phyloP scores from a whole-genome alignment of 2,888 invertebrate genomes.

The Agrochola lota region DNA sequence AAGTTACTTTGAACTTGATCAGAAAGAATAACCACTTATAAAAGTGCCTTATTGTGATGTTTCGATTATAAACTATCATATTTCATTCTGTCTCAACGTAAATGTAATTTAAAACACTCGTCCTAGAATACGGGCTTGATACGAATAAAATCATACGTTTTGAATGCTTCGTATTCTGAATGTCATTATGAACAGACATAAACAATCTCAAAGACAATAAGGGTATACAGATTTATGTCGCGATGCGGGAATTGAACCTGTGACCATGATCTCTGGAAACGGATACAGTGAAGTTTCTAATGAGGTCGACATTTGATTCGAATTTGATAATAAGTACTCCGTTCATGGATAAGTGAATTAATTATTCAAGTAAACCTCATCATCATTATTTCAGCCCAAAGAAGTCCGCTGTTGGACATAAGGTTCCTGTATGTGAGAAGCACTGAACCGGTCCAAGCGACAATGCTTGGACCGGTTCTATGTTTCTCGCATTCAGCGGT shows the following conservation, averaged over 20 bases:
- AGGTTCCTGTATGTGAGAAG: too few relatives aligned
- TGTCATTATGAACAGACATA: constrained; percentile 12
- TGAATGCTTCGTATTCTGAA: constrained; percentile 23
- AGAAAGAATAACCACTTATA: too few relatives aligned
- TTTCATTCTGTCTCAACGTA: not conserved
- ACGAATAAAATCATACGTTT: not conserved
- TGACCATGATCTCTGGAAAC: constrained; percentile 58
- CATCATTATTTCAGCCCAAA: too few relatives aligned
- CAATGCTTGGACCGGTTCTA: too few relatives aligned
- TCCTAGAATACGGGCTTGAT: not conserved
- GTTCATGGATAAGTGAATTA: not conserved
- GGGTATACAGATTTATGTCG: constrained; percentile 38
- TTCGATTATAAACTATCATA: not conserved
- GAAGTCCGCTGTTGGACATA: too few relatives aligned
- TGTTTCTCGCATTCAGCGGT: too few relatives aligned
- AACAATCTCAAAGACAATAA: constrained; percentile 17
- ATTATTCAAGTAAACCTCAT: not conserved
- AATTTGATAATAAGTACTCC: not conserved
- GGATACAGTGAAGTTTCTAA: constrained; percentile 30
- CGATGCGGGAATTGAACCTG: constrained; percentile 20
- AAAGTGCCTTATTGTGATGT: too few relatives aligned
- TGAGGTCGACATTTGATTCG: constrained; percentile 26
- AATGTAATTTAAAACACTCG: too few relatives aligned
- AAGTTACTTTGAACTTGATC: too few relatives aligned
- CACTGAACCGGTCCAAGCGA: too few relatives aligned